phyloP scores from a whole-genome alignment of 2,113 vertebrate species.

The Myiozetetes cayanensis region DNA sequence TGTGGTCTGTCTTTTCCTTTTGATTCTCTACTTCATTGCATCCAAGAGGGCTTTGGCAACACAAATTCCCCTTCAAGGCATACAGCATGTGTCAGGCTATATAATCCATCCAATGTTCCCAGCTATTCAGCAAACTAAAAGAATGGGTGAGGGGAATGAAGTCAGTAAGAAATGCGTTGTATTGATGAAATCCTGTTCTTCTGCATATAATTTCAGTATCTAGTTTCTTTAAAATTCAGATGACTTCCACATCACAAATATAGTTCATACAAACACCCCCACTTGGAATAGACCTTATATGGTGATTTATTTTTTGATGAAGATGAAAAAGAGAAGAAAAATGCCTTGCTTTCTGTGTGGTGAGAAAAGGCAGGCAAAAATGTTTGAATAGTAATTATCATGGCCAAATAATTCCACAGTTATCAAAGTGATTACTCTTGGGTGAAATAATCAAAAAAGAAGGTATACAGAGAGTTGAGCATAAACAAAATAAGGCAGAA shows the following conservation, averaged over 20 bases:
- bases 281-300: not conserved
- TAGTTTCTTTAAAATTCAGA: not conserved
- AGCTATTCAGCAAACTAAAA: not conserved
- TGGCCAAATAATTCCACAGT: not conserved
- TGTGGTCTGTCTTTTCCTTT: not conserved
- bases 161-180: not conserved
- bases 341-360: not conserved
- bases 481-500: not conserved
- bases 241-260: not conserved
- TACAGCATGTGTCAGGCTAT: not conserved
- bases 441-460: not conserved
- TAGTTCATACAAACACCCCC: fast-evolving
- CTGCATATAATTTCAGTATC: not conserved
- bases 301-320: not conserved
- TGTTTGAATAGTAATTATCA: not conserved
- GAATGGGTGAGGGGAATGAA: not conserved
- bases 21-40: not conserved
- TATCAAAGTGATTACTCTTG: not conserved
- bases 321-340: not conserved
- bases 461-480: not conserved
- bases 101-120: not conserved
- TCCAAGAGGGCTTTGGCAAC: not conserved
- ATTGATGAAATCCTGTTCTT: not conserved
- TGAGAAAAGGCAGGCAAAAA: not conserved
- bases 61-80: not conserved